Percentiles rank a stretch among this genome's conserved stretches.
These are phyloP conservation scores for Sardinella longiceps DNA, from an alignment of 2,797 vertebrate species.

Conservation along the genomic window DNA sequence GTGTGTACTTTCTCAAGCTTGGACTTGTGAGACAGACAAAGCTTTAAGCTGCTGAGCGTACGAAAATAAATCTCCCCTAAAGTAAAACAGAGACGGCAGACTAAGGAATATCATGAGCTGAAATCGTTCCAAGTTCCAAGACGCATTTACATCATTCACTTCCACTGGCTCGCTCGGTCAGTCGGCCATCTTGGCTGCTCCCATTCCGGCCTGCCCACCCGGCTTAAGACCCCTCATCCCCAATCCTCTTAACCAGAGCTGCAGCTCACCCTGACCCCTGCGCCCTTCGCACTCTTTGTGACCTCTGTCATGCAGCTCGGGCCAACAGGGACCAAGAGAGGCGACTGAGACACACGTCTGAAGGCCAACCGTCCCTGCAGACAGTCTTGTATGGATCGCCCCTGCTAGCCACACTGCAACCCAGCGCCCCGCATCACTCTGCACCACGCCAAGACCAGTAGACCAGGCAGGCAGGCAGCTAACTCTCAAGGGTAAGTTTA, in stretches of 20 bases:
- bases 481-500: background rate
- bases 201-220: slow-evolving; percentile 26
- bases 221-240: slow-evolving; percentile 42
- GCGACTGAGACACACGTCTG: background rate
- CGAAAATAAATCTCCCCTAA: background rate
- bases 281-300: slow-evolving; percentile 35
- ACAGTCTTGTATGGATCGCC: background rate
- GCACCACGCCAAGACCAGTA: background rate
- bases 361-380: background rate
- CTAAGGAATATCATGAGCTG: background rate
- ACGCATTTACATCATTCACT: background rate
- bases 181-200: background rate
- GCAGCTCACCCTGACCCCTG: slow-evolving; percentile 34
- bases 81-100: background rate
- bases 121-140: background rate
- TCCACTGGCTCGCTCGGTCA: background rate
- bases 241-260: slow-evolving; percentile 46
- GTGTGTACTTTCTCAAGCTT: background rate
- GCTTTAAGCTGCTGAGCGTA: background rate
- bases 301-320: slow-evolving; percentile 14
- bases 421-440: background rate
- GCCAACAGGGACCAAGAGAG: background rate
- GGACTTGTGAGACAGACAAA: background rate
- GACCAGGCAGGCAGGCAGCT: background rate
- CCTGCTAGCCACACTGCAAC: background rate